phyloP scores from a whole-genome alignment of 2,888 invertebrate genomes.

The Pediacus dermestoides region DNA sequence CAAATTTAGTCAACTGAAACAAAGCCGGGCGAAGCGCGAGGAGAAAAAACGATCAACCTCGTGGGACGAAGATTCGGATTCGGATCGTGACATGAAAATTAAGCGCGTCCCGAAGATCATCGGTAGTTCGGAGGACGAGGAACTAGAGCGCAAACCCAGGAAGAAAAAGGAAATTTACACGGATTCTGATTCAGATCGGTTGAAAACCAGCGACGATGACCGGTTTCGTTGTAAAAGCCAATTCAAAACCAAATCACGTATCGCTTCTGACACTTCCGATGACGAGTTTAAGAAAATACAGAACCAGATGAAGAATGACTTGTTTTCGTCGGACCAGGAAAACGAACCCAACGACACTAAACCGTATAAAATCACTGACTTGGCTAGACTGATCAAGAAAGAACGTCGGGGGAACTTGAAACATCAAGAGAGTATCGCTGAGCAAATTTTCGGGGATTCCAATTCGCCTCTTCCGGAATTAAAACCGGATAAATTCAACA shows the following conservation, averaged over 20 bases:
- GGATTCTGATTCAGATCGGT: conserved; percentile 55
- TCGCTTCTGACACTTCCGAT: conserved; percentile 76
- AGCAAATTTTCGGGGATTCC: conserved; percentile 32
- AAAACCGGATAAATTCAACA: conserved; percentile 42
- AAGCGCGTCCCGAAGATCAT: conserved; percentile 43
- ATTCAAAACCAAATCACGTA: conserved; percentile 66
- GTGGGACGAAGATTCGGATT: conserved; percentile 84
- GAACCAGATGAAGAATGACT: conserved; percentile 57
- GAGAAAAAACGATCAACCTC: conserved; percentile 86
- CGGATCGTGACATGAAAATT: conserved; percentile 46
- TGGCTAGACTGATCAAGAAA: conserved; percentile 41
- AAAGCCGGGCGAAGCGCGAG: conserved; percentile 80
- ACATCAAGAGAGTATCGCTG: conserved; percentile 36
- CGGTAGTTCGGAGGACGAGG: conserved; percentile 47
- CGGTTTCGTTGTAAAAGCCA: conserved; percentile 53
- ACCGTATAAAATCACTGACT: conserved; percentile 37
- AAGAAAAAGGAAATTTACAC: conserved; percentile 54
- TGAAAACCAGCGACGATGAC: conserved; percentile 49
- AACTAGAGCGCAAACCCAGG: conserved; percentile 31
- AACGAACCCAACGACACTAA: conserved; percentile 45
- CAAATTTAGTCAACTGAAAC: conserved; percentile 83
- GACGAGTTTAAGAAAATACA: conserved; percentile 59
- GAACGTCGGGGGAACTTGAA: conserved; percentile 40
- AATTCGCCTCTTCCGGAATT: conserved; percentile 31
- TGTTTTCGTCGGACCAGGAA: conserved; percentile 56